Base-by-base conservation (phyloP, 2,888 invertebrate genomes). In the Acrocyrtus sp. region DNA sequence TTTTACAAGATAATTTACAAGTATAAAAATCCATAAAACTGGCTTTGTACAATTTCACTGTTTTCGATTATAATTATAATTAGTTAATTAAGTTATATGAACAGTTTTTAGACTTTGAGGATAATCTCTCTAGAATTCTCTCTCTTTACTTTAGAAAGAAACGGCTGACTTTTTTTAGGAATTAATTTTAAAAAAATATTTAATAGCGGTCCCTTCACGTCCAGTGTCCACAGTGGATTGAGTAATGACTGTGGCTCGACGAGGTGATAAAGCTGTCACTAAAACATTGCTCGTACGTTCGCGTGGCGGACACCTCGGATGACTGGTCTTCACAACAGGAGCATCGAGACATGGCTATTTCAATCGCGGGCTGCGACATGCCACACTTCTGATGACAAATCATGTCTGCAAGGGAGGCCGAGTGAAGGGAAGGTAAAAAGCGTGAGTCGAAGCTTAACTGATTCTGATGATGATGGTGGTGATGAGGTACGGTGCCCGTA, bases 181-280 rank as follows among this genome's bases (percentile, higher is more conserved):
- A 39, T 39, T 39, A 12, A 39, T 12, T 39, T 12, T 12, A 39
- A 12, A 39, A 8, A 39, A 39, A 39, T 39, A 39, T 39, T 39
- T 8, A 39, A 39, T 39, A 12, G 41, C 41, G 41, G 12, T 39
- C 12, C n/a, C n/a, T n/a, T 73, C 53, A 81, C 39, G 78, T 79
- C 80, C 80, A 81, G 61, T 78, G 80, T 17, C 77, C 79, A 75
- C 78, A 80, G 48, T 81, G 78, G 19, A 75, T 58, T 17, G 80
- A 78, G 51, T 79, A 65, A 62, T 66, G 65, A 22, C 69, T 70
- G n/a, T 61, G 79, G 72, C 76, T 78, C 34, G 75, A 74, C 6
- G 79, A 76, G 27, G 74, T 76, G 54, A 76, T 54, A 58, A 74
- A 78, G 58, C 75, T 79, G 24, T 77, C 73, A 62, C 75, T 76